Evolutionary conservation across 2,113 vertebrate species (phyloP).

Genomic region (Hemicordylus capensis): DNA sequence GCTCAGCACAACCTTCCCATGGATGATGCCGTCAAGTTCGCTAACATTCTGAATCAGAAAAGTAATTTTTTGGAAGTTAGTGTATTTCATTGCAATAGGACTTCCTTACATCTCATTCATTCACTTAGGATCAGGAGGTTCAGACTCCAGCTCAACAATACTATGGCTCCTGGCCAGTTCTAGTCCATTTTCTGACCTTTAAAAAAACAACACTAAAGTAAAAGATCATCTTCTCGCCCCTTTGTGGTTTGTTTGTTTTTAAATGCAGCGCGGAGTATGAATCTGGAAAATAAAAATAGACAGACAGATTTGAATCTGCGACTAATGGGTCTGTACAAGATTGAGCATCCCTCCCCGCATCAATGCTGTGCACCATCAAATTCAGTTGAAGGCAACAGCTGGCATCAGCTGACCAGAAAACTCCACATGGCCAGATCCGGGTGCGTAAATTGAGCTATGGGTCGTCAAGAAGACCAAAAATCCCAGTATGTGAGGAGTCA

Average conservation of each 20-base stretch:
- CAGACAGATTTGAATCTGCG: too few relatives aligned
- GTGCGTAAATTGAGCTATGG: not conserved
- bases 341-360: not conserved
- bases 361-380: not conserved
- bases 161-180: not conserved
- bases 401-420: not conserved
- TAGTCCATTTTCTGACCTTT: too few relatives aligned
- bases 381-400: not conserved
- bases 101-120: not conserved
- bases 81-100: not conserved
- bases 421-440: not conserved
- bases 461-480: too few relatives aligned
- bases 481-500: too few relatives aligned
- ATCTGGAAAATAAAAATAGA: too few relatives aligned
- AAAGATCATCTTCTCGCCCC: too few relatives aligned
- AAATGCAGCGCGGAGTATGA: too few relatives aligned
- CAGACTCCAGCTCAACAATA: not conserved
- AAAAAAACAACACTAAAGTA: too few relatives aligned
- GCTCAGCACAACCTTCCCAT: not conserved
- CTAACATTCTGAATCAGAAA: not conserved
- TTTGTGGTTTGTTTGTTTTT: too few relatives aligned
- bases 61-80: not conserved
- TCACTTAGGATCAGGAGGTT: not conserved
- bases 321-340: not conserved
- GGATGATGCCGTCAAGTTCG: not conserved